Percentiles rank a stretch among this genome's conserved stretches.
These are phyloP conservation scores for Nematostella vectensis DNA, from an alignment of 92 coral and sea anemone species.

Conservation along the genomic window DNA sequence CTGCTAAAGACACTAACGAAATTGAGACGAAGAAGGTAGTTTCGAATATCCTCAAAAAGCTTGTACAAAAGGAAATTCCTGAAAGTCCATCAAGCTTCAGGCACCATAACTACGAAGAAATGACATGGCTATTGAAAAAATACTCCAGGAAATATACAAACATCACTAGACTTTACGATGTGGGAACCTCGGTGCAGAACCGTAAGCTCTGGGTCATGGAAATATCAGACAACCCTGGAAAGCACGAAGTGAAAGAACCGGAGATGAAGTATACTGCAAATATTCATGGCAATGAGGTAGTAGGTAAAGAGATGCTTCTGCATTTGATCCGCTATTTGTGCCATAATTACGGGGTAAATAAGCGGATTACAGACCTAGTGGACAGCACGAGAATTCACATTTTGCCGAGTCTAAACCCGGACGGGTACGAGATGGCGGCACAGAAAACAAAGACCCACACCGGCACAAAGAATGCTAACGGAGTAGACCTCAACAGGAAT, in stretches of 20 bases:
- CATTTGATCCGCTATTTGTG: conserved; percentile 80
- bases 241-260: conserved; percentile 73
- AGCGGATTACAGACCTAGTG: conserved; percentile 48
- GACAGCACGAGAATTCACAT: conserved; percentile 82
- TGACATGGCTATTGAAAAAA: conserved; percentile 93
- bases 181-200: conserved; percentile 90
- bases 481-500: conserved; percentile 86
- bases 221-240: conserved; percentile 75
- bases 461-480: conserved; percentile 77
- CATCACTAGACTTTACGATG: conserved; percentile 67
- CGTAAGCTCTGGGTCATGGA: conserved; percentile 96
- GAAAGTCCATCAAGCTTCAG: conserved; percentile 57
- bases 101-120: conserved; percentile 95
- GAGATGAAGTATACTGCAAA: conserved; percentile 84
- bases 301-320: conserved; percentile 71
- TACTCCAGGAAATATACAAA: conserved; percentile 62
- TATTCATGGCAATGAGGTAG: conserved; percentile 92
- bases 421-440: conserved; percentile 94
- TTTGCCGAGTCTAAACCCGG: conserved; percentile 94
- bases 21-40: conserved; percentile 9
- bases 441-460: conserved; percentile 24
- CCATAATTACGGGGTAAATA: conserved; percentile 56
- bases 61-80: conserved; percentile 29
- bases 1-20: conserved; percentile 14
- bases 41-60: conserved; percentile 1